These are phyloP conservation scores for Chirona hameri DNA, from an alignment of 2,888 invertebrate species.

Conservation along the genomic window DNA sequence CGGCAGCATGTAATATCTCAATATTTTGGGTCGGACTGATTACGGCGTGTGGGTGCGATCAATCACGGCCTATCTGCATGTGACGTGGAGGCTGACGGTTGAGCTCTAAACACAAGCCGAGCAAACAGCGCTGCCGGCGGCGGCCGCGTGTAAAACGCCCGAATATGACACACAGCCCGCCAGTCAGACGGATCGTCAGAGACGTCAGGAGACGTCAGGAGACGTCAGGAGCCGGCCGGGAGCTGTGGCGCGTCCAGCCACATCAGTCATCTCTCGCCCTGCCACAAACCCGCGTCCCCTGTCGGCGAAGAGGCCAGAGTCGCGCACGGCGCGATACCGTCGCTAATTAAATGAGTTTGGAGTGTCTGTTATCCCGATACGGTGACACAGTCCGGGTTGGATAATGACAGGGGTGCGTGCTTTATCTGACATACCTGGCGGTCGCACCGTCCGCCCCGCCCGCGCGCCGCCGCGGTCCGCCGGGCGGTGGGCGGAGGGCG, in stretches of 20 bases:
- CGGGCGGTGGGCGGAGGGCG: too few species aligned
- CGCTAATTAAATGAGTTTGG: not conserved
- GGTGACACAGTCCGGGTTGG: not conserved
- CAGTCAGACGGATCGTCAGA: not conserved
- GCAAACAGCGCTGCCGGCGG: not conserved
- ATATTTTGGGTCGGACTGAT: conserved; percentile 1
- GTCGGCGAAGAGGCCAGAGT: not conserved
- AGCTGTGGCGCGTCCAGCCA: too few species aligned
- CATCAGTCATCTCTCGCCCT: not conserved
- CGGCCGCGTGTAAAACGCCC: not conserved
- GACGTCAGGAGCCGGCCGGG: not conserved
- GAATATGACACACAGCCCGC: not conserved
- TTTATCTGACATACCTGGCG: conserved; percentile 1
- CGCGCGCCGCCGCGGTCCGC: too few species aligned
- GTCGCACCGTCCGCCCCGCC: not conserved
- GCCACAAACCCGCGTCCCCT: not conserved
- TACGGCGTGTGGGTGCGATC: not conserved
- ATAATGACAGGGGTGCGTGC: conserved; percentile 24
- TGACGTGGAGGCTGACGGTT: not conserved
- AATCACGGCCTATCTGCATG: not conserved
- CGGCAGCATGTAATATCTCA: not conserved
- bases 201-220: not conserved
- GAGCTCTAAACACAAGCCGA: not conserved
- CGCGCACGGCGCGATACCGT: not conserved
- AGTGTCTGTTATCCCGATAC: conserved; percentile 2